These are phyloP conservation scores for Netta rufina DNA, from an alignment of 2,797 vertebrate genomes.

Conservation along the genomic window DNA sequence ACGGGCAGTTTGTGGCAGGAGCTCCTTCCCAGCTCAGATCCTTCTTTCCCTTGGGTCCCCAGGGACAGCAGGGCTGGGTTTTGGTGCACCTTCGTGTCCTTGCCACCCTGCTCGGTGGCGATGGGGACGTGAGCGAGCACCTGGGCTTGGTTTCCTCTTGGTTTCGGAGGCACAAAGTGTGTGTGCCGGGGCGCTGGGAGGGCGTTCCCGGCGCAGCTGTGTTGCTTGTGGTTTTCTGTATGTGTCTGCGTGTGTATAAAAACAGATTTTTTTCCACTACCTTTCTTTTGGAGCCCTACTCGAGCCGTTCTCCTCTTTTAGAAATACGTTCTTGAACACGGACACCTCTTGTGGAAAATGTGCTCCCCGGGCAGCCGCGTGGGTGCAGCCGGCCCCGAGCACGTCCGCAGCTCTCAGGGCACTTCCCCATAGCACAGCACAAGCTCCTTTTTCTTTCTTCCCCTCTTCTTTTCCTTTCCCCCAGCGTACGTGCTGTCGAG, in stretches of 20 bases:
- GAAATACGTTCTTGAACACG: accelerated
- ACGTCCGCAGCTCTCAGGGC: not conserved
- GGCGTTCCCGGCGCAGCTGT: not conserved
- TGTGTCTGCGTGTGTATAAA: not conserved
- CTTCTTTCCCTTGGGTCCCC: not conserved
- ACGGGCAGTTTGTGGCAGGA: not conserved
- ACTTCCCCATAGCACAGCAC: accelerated
- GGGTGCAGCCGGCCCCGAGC: not conserved
- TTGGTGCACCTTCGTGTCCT: not conserved
- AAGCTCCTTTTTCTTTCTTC: not conserved
- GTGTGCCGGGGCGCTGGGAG: not conserved
- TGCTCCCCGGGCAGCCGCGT: not conserved
- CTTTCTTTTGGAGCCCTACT: not conserved
- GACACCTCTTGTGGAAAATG: not conserved
- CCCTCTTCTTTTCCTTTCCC: not conserved
- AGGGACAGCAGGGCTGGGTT: not conserved
- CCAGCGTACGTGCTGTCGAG: conserved; percentile 41
- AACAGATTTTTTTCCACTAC: accelerated
- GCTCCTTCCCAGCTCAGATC: not conserved
- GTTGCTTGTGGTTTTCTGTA: not conserved
- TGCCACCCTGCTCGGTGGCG: not conserved
- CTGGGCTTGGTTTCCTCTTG: not conserved
- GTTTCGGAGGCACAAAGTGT: not conserved
- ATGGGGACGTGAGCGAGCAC: not conserved
- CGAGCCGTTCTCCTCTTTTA: not conserved